Base-by-base conservation (phyloP, 2,797 vertebrate species). In the Lagorchestes hirsutus region DNA sequence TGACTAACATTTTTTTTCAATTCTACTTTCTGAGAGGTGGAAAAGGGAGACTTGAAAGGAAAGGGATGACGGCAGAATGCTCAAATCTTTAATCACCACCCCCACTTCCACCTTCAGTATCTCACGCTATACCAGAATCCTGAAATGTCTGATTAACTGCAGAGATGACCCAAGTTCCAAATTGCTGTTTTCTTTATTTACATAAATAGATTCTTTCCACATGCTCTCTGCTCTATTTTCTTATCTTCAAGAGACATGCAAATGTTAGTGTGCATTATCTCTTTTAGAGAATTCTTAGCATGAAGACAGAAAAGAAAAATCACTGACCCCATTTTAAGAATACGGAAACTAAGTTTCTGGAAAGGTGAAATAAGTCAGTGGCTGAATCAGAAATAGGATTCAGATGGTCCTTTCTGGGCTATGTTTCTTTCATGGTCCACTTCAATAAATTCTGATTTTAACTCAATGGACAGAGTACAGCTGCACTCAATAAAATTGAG, bases 1-100 rank as follows among this genome's bases (percentile, higher is more conserved):
- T 94, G 95, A 98, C 95, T 34, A 97, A 95, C 50, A 74, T 22
- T 95, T 95, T 91, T 96, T 96, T 97, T 57, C 91, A 92, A 95
- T 91, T 98, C 82, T 93, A 97, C 93, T 98, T 98, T 97, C 97
- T 97, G 97, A 98, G 95, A 91, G 94, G 22, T 97, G 90, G 28
- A 27, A 46, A 97, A 93, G 67, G 95, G 34, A 56, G 52, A 95
- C 92, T 93, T 94, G 92, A 94, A 90, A 96, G 18, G 74, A 46
- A 94, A 91, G 4, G n/a, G 59, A 95, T 97, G 97, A 97, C 57
- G 13, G 90, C 90, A 97, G 97, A 96, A 95, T 34, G 92, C 93
- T 50, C 16, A 93, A 90, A 87, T 52, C 92, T 96, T 97, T n/a
- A 74, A 95, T 92, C 93, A 95, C 92, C 93, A 90, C 50, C 74